Evolutionary conservation across 2,888 invertebrate species (phyloP), one percentile per base, ranked within the genome.

Genomic region (Meteorus colon): DNA sequence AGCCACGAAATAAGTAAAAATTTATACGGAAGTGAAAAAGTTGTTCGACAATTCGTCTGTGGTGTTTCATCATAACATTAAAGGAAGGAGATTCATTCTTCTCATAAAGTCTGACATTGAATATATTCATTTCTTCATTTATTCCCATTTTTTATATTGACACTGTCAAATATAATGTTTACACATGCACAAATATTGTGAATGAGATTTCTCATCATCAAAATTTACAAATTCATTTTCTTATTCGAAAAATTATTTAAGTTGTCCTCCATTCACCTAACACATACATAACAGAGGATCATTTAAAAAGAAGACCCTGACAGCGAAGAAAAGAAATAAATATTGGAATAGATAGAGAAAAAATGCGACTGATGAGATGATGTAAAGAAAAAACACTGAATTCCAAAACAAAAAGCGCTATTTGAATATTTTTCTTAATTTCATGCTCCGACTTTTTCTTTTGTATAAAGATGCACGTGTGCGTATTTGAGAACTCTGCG

Each of bases 1-100:
- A 71, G n/a, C 67, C 75, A 59, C 62, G 24, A 77, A 78, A 69
- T 51, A 75, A 86, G 90, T n/a, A 41, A 41, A 41, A 41, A 41
- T 34, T 34, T 6, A 34, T 34, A 1, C 34, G 8, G 8, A 6
- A 34, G 8, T 34, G 0, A 1, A 34, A 34, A 34, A 8, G 8
- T 4, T 6, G 8, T 1, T 34, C 4, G 8, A 34, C 0, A 8
- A 34, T 34, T 34, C 8, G 4, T 24, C 1, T 2, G 5, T 12
- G 14, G 12, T 45, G 45, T 5, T 14, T 5, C 12, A 14, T 14
- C 14, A 24, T 14, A 12, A 45, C 2, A 45, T 45, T 12, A 1
- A 14, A 45, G 14, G 10, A 45, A 12, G 45, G 3, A 14, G 14
- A 12, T 10, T 45, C 1, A 12, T 45, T 48, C 48, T n/a, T 48